Evolutionary conservation across 1,140 invertebrate genomes (phyloP).

Genomic region (Drosophila setifemur): DNA sequence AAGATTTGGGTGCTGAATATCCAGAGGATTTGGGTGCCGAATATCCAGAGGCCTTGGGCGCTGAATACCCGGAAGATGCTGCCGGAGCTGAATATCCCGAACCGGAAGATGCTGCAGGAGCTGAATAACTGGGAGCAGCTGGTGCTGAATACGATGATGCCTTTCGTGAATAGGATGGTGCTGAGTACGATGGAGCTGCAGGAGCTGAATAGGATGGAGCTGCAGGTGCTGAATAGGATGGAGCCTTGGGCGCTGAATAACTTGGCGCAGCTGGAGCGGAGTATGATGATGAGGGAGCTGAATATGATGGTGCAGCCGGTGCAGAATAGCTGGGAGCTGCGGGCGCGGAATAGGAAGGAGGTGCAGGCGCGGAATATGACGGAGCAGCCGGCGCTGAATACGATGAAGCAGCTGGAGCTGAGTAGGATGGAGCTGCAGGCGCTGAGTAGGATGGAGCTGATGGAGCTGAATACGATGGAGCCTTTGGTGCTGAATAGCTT

Average conservation of each 20-base stretch:
- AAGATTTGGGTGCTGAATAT: constrained; percentile 17
- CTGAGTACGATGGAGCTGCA: constrained; percentile 10
- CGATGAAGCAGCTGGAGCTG: constrained; percentile 5
- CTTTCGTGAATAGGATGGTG: no score
- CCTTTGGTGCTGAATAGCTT: constrained; percentile 12
- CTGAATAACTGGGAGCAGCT: constrained; percentile 8
- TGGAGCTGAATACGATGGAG: constrained; percentile 26
- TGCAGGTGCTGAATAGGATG: constrained; percentile 5
- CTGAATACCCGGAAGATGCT: constrained; percentile 17
- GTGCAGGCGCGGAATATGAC: constrained; percentile 4
- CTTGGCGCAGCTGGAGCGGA: neutral
- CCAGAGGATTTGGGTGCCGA: constrained; percentile 12
- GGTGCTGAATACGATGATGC: constrained; percentile 9
- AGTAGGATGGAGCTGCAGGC: neutral
- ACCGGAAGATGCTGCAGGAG: constrained; percentile 3
- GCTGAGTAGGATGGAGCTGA: neutral
- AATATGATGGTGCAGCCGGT: neutral
- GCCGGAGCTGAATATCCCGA: constrained; percentile 40
- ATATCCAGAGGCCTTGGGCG: constrained; percentile 20
- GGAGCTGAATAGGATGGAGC: constrained; percentile 6
- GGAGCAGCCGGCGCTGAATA: constrained; percentile 13
- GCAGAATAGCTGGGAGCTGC: constrained; percentile 4
- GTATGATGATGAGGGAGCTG: constrained; percentile 2
- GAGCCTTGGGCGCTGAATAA: constrained; percentile 17
- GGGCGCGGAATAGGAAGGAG: constrained; percentile 13